These are phyloP conservation scores for Pelodytes ibericus DNA, from an alignment of 2,797 vertebrate genomes.

Conservation along the genomic window DNA sequence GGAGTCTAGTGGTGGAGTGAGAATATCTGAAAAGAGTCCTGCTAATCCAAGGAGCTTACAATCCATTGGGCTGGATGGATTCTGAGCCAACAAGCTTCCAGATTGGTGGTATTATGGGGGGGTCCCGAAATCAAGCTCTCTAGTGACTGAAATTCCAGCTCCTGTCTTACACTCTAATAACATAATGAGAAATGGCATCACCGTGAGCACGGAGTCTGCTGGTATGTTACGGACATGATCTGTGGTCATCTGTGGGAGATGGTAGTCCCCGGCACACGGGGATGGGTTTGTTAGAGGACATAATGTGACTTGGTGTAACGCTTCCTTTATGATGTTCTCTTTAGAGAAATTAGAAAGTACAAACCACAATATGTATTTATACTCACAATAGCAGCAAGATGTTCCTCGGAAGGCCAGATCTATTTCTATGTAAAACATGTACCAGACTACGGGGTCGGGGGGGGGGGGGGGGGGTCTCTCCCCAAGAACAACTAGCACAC, in stretches of 20 bases:
- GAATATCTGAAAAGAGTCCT: no score
- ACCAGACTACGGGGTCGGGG: not conserved
- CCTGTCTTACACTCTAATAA: not conserved
- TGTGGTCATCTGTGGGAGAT: not conserved
- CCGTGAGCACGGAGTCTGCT: not conserved
- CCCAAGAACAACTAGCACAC: not conserved
- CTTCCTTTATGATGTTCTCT: not conserved
- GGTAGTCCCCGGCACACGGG: not conserved
- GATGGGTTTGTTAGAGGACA: not conserved
- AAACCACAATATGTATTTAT: conserved; percentile 19
- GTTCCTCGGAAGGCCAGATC: not conserved
- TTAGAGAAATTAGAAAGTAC: not conserved
- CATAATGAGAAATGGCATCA: not conserved
- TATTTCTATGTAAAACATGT: not conserved
- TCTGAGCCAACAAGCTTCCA: no score
- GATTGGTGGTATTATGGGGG: no score
- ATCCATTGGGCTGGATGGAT: not conserved
- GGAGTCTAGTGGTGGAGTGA: no score
- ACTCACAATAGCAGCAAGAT: not conserved
- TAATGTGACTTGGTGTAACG: no score
- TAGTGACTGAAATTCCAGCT: no score
- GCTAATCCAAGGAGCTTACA: not conserved
- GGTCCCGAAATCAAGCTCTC: no score
- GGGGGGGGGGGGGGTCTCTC: not conserved
- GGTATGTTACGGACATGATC: no score